Conservation (phyloP, 2,888 invertebrate species). For the Melanophora roralis region DNA sequence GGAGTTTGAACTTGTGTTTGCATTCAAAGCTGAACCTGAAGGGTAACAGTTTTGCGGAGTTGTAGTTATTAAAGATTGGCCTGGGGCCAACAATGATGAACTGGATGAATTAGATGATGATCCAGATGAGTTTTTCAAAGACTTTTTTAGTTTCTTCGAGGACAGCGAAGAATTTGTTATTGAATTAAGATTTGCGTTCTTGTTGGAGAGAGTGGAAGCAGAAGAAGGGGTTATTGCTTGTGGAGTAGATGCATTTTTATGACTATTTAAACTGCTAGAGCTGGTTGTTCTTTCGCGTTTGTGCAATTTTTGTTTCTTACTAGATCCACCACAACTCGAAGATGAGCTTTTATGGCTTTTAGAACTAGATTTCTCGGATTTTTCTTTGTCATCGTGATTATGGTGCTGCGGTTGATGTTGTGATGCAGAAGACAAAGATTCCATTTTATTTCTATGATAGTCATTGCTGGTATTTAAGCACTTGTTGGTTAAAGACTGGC, state of each 20-base stretch:
- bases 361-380: constrained; percentile 38
- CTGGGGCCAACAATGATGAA: constrained; percentile 36
- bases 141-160: constrained; percentile 53
- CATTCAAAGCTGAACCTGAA: background rate
- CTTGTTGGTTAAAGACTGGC: background rate
- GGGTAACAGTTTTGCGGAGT: constrained; percentile 20
- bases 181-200: constrained; percentile 23
- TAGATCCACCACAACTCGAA: constrained; percentile 20
- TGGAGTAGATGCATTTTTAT: constrained; percentile 28
- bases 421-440: constrained; percentile 32
- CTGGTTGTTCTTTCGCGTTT: constrained; percentile 57
- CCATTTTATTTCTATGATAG: constrained; percentile 11
- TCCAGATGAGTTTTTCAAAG: constrained; percentile 61
- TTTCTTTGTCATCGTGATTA: constrained; percentile 41
- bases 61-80: constrained; percentile 4
- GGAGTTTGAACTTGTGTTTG: background rate
- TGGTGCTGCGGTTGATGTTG: constrained; percentile 50
- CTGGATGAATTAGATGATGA: constrained; percentile 50
- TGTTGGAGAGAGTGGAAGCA: constrained; percentile 16
- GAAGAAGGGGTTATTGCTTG: constrained; percentile 7
- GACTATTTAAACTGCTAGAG: constrained; percentile 39
- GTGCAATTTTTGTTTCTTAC: constrained; percentile 57
- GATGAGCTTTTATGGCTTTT: constrained; percentile 56
- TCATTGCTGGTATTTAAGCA: constrained; percentile 19
- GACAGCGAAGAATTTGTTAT: constrained; percentile 48